These are phyloP conservation scores for Rhinogobio ventralis DNA, from an alignment of 2,797 vertebrate genomes.

Conservation along the genomic window DNA sequence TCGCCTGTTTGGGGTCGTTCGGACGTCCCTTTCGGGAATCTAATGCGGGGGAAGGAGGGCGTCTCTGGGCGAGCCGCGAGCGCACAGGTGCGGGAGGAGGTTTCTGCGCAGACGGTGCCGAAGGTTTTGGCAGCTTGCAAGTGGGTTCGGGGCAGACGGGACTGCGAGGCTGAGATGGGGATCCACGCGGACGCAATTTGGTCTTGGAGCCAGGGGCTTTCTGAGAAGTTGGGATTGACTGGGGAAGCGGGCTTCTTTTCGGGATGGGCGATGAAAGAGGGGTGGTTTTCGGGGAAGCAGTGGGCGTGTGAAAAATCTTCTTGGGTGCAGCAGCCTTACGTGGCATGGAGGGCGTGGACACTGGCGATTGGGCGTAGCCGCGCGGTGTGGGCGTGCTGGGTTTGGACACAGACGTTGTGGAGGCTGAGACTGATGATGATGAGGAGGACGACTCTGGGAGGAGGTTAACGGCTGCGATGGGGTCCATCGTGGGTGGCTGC, in stretches of 20 bases:
- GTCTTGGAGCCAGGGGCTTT: conserved; percentile 57
- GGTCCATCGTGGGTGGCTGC: conserved; percentile 91
- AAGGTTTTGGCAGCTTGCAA: conserved; percentile 73
- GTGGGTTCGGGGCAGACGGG: conserved; percentile 78
- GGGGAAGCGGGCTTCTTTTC: conserved; percentile 66
- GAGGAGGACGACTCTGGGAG: conserved; percentile 68
- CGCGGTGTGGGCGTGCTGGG: conserved; percentile 64
- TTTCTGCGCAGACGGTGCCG: conserved; percentile 59
- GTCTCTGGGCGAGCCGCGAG: conserved; percentile 69
- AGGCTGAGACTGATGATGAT: conserved; percentile 61
- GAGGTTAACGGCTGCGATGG: conserved; percentile 83
- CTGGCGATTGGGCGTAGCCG: conserved; percentile 66
- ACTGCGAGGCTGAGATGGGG: conserved; percentile 72
- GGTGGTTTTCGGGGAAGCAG: conserved; percentile 68
- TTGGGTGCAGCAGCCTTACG: conserved; percentile 79
- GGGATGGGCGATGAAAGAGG: conserved; percentile 66
- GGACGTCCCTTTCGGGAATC: conserved; percentile 58
- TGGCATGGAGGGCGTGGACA: conserved; percentile 75
- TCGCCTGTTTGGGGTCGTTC: conserved; percentile 45
- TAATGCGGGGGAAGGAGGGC: conserved; percentile 70
- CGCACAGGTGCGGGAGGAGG: conserved; percentile 62
- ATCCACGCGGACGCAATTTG: conserved; percentile 64
- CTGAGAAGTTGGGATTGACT: conserved; percentile 40
- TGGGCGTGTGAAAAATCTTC: conserved; percentile 76
- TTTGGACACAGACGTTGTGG: conserved; percentile 28